phyloP scores from a whole-genome alignment of 2,797 vertebrate species.

The Champsocephalus esox region DNA sequence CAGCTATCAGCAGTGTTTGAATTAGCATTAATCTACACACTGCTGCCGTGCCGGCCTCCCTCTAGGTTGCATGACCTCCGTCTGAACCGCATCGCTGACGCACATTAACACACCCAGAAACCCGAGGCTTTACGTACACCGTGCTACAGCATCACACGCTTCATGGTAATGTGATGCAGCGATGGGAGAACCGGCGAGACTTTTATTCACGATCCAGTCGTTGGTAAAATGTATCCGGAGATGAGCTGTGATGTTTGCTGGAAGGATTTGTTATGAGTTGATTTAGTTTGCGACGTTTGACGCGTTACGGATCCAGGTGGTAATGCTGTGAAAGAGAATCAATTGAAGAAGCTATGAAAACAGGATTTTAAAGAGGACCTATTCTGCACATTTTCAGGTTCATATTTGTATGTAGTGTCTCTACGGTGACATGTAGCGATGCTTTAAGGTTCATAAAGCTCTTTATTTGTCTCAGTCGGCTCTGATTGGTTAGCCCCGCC shows the following conservation, averaged over 20 bases:
- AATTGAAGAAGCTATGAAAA: no score
- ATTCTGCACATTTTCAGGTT: no score
- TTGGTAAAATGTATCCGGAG: constrained; percentile 3
- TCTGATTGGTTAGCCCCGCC: no score
- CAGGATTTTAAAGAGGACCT: no score
- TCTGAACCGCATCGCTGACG: constrained; percentile 58
- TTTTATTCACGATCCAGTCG: constrained; percentile 24
- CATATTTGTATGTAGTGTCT: no score
- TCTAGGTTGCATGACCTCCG: constrained; percentile 46
- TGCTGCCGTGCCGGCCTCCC: constrained; percentile 23
- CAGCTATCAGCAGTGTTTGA: background rate
- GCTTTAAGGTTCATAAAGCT: no score
- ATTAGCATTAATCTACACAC: constrained; percentile 46
- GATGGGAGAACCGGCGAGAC: constrained; percentile 12
- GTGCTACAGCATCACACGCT: constrained; percentile 7
- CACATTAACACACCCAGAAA: constrained; percentile 43
- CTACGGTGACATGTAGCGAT: no score
- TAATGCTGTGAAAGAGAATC: background rate
- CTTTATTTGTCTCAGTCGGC: no score
- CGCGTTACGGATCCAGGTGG: background rate
- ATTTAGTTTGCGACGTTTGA: background rate
- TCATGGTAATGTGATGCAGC: constrained; percentile 17
- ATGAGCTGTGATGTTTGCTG: background rate
- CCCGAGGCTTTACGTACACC: constrained; percentile 8
- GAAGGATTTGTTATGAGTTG: background rate